A percentile compares a stretch with the other conserved stretches of the same genome.
Evolutionary conservation across 2,797 vertebrate species (phyloP).

Genomic region (Falco cherrug): DNA sequence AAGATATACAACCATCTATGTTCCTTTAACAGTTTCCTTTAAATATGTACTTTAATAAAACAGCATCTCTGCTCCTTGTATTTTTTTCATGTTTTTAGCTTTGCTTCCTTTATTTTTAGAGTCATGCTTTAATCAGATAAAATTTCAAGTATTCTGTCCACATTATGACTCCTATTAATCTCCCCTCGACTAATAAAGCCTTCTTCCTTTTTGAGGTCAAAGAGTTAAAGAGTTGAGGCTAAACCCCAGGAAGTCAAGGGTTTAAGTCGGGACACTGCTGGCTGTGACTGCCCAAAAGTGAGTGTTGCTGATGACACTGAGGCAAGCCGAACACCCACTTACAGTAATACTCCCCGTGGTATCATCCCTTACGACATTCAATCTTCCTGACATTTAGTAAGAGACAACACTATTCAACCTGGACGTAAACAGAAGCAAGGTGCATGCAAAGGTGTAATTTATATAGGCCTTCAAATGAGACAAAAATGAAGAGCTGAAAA

Average conservation of each 20-base stretch:
- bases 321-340: neutral
- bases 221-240: neutral
- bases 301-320: neutral
- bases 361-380: neutral
- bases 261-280: neutral
- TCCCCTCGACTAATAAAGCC: neutral
- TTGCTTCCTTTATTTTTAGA: neutral
- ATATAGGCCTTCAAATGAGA: neutral
- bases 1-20: neutral
- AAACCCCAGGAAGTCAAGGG: neutral
- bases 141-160: neutral
- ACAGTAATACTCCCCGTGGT: neutral
- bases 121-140: neutral
- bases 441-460: neutral
- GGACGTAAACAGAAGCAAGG: slow-evolving; percentile 5
- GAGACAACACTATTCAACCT: neutral
- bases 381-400: slow-evolving; percentile 4
- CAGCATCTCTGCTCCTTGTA: neutral
- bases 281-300: neutral
- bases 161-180: neutral
- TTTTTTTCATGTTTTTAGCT: neutral
- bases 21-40: neutral
- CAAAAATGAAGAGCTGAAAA: slow-evolving; percentile 34
- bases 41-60: neutral
- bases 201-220: neutral